phyloP scores from a whole-genome alignment of 2,113 vertebrate genomes.

The Pseudorectes ferrugineus region DNA sequence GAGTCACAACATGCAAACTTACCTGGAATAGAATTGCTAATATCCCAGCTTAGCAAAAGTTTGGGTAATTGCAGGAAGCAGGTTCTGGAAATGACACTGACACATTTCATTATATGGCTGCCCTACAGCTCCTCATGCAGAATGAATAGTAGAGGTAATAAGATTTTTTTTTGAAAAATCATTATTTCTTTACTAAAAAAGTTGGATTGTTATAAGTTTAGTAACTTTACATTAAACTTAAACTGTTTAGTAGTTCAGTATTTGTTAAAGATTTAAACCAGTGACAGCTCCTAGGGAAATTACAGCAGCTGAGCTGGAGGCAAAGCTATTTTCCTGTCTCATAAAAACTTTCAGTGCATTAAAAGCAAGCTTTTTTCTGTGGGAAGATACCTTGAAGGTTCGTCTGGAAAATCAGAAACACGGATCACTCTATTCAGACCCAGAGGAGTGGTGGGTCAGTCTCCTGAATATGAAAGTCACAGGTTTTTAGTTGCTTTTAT shows the following conservation, averaged over 20 bases:
- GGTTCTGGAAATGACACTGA: neutral
- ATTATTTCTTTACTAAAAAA: neutral
- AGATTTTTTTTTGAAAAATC: neutral
- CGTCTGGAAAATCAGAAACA: neutral
- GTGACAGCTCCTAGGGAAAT: neutral
- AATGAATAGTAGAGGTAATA: neutral
- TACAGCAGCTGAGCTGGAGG: neutral
- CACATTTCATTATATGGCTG: neutral
- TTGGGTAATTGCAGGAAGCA: neutral
- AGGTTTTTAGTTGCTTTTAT: neutral
- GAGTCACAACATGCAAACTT: neutral
- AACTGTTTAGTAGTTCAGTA: neutral
- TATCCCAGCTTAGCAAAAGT: neutral
- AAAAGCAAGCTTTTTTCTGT: neutral
- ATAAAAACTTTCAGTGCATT: neutral
- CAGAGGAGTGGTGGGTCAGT: neutral
- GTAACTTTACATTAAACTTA: neutral
- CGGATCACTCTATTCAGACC: neutral
- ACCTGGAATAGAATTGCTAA: neutral
- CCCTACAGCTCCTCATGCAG: neutral
- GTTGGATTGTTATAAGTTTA: neutral
- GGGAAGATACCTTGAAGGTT: neutral
- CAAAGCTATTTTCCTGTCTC: neutral
- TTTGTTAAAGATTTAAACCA: slow-evolving; percentile 10
- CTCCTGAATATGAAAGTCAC: neutral